Conservation (phyloP, 64 coral and sea anemone species). For the Dendrophyllia cribrosa region DNA sequence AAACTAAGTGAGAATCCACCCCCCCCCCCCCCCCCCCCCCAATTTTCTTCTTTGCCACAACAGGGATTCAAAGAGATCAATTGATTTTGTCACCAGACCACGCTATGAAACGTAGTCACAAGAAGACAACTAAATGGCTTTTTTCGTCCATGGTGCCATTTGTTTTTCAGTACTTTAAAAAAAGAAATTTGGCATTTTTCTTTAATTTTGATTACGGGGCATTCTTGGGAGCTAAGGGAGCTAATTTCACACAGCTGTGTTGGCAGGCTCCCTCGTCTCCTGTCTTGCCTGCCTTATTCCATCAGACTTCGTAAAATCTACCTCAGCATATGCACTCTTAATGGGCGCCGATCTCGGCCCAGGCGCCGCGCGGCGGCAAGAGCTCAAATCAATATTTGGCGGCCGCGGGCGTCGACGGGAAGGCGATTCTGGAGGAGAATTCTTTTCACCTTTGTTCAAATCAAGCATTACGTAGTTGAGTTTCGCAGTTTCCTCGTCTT, state of each 20-base stretch:
- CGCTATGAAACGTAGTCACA: too few species aligned
- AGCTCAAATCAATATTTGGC: constrained; percentile 17
- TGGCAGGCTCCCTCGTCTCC: constrained; percentile 41
- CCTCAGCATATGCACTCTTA: constrained; percentile 65
- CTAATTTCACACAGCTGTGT: not conserved
- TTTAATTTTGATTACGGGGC: too few species aligned
- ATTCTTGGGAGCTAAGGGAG: too few species aligned
- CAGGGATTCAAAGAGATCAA: too few species aligned
- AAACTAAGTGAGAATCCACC: too few species aligned
- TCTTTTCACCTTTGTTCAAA: constrained; percentile 24
- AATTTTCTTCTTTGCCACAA: too few species aligned
- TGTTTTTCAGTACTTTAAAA: too few species aligned
- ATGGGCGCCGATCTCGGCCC: constrained; percentile 65
- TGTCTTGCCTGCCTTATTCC: constrained; percentile 68
- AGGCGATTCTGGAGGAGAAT: not conserved
- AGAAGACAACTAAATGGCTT: too few species aligned
- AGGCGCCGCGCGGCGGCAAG: not conserved
- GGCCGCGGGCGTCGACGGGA: constrained; percentile 13
- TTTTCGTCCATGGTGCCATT: too few species aligned
- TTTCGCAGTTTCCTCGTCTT: not conserved
- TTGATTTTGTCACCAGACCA: too few species aligned
- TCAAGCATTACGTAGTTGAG: constrained; percentile 87
- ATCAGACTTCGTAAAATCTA: constrained; percentile 87
- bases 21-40: too few species aligned
- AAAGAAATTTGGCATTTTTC: too few species aligned